Percentiles rank a stretch among this genome's conserved stretches.
phyloP scores from a whole-genome alignment of 2,797 vertebrate species.

The Poecile montanus region DNA sequence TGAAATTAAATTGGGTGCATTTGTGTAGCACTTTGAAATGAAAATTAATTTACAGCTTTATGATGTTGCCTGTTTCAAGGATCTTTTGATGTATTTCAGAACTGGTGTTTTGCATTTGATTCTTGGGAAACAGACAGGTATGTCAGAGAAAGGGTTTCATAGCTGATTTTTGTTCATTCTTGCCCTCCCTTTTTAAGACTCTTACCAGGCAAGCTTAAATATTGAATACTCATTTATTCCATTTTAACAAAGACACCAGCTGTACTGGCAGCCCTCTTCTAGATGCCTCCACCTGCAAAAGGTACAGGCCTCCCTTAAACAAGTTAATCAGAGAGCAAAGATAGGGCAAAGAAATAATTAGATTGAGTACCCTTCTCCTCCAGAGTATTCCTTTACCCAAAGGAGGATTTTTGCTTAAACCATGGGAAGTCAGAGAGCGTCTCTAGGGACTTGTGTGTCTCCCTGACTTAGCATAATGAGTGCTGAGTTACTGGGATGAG shows the following conservation, averaged over 20 bases:
- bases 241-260: not conserved
- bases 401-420: not conserved
- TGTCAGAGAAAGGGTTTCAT: not conserved
- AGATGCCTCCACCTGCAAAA: not conserved
- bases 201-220: not conserved
- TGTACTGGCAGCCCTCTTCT: not conserved
- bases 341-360: not conserved
- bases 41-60: slow-evolving; percentile 15
- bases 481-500: not conserved
- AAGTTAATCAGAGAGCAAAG: not conserved
- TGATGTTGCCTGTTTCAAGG: not conserved
- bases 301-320: not conserved
- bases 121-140: not conserved
- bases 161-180: not conserved
- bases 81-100: slow-evolving; percentile 31
- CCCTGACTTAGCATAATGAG: not conserved
- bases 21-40: slow-evolving; percentile 10
- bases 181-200: not conserved
- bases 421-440: not conserved
- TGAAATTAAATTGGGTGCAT: not conserved
- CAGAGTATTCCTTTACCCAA: not conserved
- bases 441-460: not conserved
- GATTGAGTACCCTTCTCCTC: not conserved
- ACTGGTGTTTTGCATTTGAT: not conserved
- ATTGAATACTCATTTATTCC: not conserved